phyloP scores from a whole-genome alignment of 2,113 vertebrate genomes.

The Ammodytes dubius region DNA sequence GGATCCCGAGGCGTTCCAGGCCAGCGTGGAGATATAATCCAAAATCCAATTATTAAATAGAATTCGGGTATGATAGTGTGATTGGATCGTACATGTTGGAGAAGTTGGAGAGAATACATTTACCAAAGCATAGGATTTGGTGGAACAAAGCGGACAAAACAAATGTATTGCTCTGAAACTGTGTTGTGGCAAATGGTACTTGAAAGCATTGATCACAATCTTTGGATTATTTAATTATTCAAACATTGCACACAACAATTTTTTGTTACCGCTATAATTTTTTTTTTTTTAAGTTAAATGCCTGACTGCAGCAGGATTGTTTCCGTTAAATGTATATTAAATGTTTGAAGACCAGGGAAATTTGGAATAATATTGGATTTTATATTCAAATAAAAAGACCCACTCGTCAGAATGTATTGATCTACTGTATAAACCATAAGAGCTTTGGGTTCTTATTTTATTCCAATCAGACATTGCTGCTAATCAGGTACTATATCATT shows the following conservation, averaged over 20 bases:
- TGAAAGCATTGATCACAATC: conserved; percentile 8
- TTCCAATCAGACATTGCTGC: background rate
- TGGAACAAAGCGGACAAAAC: background rate
- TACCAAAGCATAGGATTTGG: background rate
- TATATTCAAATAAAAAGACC: background rate
- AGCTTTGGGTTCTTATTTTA: background rate
- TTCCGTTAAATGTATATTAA: background rate
- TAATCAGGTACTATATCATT: background rate
- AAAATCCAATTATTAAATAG: background rate
- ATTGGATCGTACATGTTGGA: background rate
- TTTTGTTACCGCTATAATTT: too few relatives aligned
- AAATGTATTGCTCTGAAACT: conserved; percentile 6
- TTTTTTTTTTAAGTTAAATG: background rate
- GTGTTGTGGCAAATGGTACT: conserved; percentile 1
- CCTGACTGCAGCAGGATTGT: background rate
- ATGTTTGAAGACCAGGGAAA: background rate
- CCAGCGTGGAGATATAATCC: too few relatives aligned
- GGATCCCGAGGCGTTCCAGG: too few relatives aligned
- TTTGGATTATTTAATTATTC: conserved; percentile 47
- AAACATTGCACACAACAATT: background rate
- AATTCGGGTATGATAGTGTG: background rate
- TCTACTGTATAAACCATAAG: background rate
- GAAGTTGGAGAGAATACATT: background rate
- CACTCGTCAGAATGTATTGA: background rate
- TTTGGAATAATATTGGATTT: background rate